Evolutionary conservation across 2,888 invertebrate species (phyloP).

Genomic region (Plebejus melissa): DNA sequence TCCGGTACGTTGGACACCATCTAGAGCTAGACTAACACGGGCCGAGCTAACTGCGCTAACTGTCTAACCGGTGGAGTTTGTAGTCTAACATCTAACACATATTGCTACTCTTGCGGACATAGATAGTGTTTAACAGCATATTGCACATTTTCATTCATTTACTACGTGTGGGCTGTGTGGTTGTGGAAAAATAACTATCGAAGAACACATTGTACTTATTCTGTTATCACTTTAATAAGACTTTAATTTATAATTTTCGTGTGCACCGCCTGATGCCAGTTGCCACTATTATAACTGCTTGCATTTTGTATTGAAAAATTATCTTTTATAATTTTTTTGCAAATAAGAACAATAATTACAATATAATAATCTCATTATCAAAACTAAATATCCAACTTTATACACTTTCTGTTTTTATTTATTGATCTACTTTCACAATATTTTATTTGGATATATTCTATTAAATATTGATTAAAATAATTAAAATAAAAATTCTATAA

Average conservation of each 20-base stretch:
- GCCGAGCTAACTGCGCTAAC: conserved; percentile 34
- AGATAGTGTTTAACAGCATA: neutral
- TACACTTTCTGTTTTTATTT: neutral
- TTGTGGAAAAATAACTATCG: neutral
- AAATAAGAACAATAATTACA: neutral
- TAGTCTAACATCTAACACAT: neutral
- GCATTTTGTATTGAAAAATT: neutral
- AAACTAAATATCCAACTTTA: neutral
- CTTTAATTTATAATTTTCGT: neutral
- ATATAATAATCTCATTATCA: neutral
- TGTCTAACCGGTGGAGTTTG: conserved; percentile 25
- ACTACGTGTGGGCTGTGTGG: neutral
- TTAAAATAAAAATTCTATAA: neutral
- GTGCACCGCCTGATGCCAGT: neutral
- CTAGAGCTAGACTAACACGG: conserved; percentile 37
- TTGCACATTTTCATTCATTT: neutral
- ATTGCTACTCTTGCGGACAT: neutral
- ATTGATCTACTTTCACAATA: neutral
- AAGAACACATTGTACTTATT: neutral
- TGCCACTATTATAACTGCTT: neutral
- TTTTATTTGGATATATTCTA: neutral
- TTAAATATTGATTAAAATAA: neutral
- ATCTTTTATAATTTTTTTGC: neutral
- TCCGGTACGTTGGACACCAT: conserved; percentile 56
- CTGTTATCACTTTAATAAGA: neutral